A percentile compares a stretch with the other conserved stretches of the same genome.
Evolutionary conservation across 2,888 invertebrate genomes (phyloP).

Genomic region (Heteromyza rotundicornis): DNA sequence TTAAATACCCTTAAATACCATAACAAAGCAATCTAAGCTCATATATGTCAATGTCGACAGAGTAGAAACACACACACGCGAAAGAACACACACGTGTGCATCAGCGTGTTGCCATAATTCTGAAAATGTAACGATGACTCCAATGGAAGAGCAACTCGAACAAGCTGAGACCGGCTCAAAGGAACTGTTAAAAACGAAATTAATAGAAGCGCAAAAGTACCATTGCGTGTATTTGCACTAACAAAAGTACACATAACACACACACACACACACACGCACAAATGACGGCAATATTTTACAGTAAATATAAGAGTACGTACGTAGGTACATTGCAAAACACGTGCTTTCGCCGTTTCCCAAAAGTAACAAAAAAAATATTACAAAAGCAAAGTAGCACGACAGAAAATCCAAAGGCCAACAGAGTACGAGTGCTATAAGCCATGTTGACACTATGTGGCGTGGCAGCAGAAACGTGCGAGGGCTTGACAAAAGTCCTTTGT

Average conservation of each 20-base stretch:
- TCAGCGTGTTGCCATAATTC: neutral
- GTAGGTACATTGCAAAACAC: neutral
- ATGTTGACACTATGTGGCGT: neutral
- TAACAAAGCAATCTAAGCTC: neutral
- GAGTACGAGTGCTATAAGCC: no score
- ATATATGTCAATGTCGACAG: neutral
- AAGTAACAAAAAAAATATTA: neutral
- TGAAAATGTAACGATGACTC: neutral
- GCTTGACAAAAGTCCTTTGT: no score
- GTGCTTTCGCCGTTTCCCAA: neutral
- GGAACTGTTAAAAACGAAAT: neutral
- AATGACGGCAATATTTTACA: neutral
- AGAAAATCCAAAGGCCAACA: neutral
- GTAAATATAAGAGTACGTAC: neutral
- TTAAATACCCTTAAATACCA: neutral
- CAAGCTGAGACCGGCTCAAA: neutral
- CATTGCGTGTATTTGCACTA: neutral
- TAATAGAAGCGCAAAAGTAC: neutral
- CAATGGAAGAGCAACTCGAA: neutral
- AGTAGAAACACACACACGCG: neutral
- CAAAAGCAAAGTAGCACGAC: neutral
- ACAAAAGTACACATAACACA: neutral
- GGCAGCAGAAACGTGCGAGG: no score
- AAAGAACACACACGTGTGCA: neutral
- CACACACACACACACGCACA: slow-evolving; percentile 9